Percentiles rank a stretch among this genome's conserved stretches.
Evolutionary conservation across 2,888 invertebrate genomes (phyloP).

Genomic region (Napeogenes inachia): DNA sequence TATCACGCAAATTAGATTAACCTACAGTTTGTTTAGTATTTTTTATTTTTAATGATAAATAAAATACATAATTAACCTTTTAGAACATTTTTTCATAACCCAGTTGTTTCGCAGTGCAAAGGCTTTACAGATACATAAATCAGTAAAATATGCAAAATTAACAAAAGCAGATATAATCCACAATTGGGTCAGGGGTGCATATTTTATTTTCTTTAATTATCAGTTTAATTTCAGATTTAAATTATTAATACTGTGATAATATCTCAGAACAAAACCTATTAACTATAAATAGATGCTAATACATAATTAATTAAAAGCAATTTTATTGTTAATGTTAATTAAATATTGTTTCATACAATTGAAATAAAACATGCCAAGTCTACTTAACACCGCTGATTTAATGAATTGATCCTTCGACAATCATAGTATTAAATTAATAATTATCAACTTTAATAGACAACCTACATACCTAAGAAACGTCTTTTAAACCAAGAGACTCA

Average conservation of each 20-base stretch:
- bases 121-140: neutral
- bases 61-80: no score
- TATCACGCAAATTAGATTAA: no score
- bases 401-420: no score
- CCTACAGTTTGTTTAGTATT: no score
- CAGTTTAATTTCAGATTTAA: slow-evolving; percentile 14
- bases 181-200: slow-evolving; percentile 22
- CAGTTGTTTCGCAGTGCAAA: no score
- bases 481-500: no score
- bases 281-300: no score
- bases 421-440: no score
- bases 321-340: neutral
- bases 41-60: no score
- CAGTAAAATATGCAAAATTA: neutral
- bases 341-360: neutral
- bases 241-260: slow-evolving; percentile 17
- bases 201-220: slow-evolving; percentile 11
- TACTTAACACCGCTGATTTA: neutral
- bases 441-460: no score
- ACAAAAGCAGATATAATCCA: neutral
- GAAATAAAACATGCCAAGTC: neutral
- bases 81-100: no score
- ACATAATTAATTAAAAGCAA: neutral
- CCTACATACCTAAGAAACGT: no score
- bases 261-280: neutral